Evolutionary conservation across 1,140 invertebrate species (phyloP).

Genomic region (Drosophila ogumai): DNA sequence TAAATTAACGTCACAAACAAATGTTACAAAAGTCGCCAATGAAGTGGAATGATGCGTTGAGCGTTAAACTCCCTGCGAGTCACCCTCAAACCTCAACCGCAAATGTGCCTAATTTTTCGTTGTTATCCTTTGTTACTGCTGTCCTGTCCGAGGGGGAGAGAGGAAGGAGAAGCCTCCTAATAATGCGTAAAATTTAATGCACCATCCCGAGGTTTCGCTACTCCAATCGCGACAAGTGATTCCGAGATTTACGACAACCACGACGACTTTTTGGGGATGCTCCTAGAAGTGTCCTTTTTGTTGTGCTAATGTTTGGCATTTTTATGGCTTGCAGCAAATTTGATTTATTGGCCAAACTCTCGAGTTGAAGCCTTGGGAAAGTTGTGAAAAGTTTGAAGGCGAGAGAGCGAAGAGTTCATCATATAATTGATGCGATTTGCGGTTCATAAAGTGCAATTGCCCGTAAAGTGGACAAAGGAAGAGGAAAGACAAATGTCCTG

Average conservation of each 20-base stretch:
- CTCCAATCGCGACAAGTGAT: constrained; percentile 83
- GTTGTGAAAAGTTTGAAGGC: constrained; percentile 55
- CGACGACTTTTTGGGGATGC: constrained; percentile 36
- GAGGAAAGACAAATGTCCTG: constrained; percentile 20
- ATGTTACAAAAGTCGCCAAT: constrained; percentile 85
- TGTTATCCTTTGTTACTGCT: constrained; percentile 76
- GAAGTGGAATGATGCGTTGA: constrained; percentile 82
- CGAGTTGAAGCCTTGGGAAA: constrained; percentile 53
- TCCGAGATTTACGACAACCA: constrained; percentile 79
- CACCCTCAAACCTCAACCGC: constrained; percentile 40
- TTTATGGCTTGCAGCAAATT: constrained; percentile 80
- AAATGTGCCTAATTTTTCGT: constrained; percentile 83
- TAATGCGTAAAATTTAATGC: constrained; percentile 84
- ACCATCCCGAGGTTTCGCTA: constrained; percentile 49
- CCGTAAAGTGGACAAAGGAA: constrained; percentile 55
- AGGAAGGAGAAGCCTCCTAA: constrained; percentile 44
- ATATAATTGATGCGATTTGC: constrained; percentile 81
- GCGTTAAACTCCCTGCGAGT: constrained; percentile 33
- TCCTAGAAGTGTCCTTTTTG: constrained; percentile 55
- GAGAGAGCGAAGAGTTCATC: constrained; percentile 59
- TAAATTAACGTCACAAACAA: constrained; percentile 85
- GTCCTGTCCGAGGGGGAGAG: constrained; percentile 28
- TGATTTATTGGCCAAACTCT: constrained; percentile 78
- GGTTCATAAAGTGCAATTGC: constrained; percentile 80
- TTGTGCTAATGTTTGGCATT: constrained; percentile 79